phyloP scores from a whole-genome alignment of 2,888 invertebrate species.

The Sesamia inferens region DNA sequence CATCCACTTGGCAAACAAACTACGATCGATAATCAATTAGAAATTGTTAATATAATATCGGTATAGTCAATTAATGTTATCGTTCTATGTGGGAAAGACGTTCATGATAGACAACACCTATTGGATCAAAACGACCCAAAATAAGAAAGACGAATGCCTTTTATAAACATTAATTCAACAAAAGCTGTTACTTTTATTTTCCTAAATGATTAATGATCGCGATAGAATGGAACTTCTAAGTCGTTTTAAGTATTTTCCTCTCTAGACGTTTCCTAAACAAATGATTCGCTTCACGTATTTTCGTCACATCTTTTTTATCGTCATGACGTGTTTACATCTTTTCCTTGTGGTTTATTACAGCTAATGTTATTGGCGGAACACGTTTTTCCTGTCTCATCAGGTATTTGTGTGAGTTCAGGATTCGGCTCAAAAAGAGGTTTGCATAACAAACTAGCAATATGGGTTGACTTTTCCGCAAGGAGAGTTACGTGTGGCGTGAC shows the following conservation, averaged over 20 bases:
- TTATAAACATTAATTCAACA: slow-evolving; percentile 1
- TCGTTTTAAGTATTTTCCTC: slow-evolving; percentile 15
- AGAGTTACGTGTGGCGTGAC: neutral
- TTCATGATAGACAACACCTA: neutral
- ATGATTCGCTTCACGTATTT: slow-evolving; percentile 25
- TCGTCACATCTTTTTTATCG: slow-evolving; percentile 30
- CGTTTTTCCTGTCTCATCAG: slow-evolving; percentile 26
- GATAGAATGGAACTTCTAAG: slow-evolving; percentile 11
- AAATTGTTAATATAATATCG: neutral
- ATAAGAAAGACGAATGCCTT: neutral
- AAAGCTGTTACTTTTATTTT: slow-evolving; percentile 21
- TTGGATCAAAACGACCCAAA: neutral
- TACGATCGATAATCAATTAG: neutral
- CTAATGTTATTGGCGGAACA: slow-evolving; percentile 33
- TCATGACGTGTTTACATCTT: slow-evolving; percentile 34
- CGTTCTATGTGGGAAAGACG: neutral
- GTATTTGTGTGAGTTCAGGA: slow-evolving; percentile 27
- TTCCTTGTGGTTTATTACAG: slow-evolving; percentile 42
- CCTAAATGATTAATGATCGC: slow-evolving; percentile 8
- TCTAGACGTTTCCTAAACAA: slow-evolving; percentile 8
- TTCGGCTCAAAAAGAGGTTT: slow-evolving; percentile 11
- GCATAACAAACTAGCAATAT: slow-evolving; percentile 36
- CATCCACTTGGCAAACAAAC: neutral
- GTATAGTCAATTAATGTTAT: no score
- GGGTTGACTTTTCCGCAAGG: slow-evolving; percentile 6